A percentile compares a stretch with the other conserved stretches of the same genome.
Conservation (phyloP, 2,797 vertebrate species). For the Argyrosomus regius region DNA sequence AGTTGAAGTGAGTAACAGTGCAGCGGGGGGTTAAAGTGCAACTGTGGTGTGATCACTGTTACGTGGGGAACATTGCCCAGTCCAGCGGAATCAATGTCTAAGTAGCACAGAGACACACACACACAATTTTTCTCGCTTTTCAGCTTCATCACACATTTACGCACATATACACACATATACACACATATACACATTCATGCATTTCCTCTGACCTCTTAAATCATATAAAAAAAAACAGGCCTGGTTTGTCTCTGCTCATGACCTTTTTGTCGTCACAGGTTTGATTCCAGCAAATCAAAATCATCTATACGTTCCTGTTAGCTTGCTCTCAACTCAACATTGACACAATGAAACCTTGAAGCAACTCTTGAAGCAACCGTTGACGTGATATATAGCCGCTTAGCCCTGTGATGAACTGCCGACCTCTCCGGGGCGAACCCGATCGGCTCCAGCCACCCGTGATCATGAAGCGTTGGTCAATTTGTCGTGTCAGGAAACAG, state of each 20-base stretch:
- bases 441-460: too few relatives aligned
- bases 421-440: too few relatives aligned
- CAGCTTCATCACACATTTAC: neutral
- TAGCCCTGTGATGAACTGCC: too few relatives aligned
- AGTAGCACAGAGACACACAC: neutral
- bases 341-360: neutral
- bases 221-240: neutral
- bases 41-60: constrained; percentile 13
- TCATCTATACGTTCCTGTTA: too few relatives aligned
- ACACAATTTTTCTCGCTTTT: neutral
- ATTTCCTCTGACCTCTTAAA: neutral
- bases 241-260: neutral
- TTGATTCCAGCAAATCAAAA: neutral
- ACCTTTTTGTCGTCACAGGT: neutral
- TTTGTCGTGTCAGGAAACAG: neutral
- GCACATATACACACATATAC: neutral
- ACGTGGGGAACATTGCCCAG: constrained; percentile 9
- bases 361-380: neutral
- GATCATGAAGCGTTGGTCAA: neutral
- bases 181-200: too few relatives aligned
- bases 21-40: constrained; percentile 1
- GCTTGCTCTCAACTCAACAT: neutral
- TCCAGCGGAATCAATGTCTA: constrained; percentile 2
- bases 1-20: neutral
- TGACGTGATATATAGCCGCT: too few relatives aligned